phyloP scores from a whole-genome alignment of 2,113 vertebrate genomes.

The Rousettus leschenaultii region DNA sequence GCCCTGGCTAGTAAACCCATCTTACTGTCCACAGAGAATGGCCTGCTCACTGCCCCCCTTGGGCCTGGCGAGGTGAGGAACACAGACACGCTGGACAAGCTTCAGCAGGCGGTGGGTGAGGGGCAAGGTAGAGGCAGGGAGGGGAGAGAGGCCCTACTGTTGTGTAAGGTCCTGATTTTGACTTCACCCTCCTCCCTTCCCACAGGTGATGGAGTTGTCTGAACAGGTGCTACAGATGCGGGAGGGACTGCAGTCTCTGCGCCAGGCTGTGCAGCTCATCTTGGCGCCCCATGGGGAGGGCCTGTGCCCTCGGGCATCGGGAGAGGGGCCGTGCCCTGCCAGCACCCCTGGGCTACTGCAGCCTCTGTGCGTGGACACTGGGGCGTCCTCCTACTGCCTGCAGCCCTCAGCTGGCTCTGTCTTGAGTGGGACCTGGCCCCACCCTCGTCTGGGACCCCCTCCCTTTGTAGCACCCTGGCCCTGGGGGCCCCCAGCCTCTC shows the following conservation, averaged over 20 bases:
- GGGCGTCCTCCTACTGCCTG: conserved; percentile 68
- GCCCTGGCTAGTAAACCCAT: neutral
- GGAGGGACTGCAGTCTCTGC: conserved; percentile 78
- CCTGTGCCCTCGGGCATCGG: neutral
- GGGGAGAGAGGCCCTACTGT: neutral
- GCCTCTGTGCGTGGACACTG: conserved; percentile 78
- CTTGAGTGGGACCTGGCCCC: conserved; percentile 69
- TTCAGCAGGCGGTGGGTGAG: conserved; percentile 75
- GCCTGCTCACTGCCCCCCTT: conserved; percentile 71
- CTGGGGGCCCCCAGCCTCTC: conserved; percentile 77
- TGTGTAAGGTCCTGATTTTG: neutral
- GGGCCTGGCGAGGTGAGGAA: conserved; percentile 63
- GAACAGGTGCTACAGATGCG: conserved; percentile 82
- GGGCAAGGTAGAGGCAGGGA: neutral
- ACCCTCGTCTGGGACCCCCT: conserved; percentile 48
- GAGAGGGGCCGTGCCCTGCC: neutral
- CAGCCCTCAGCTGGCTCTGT: conserved; percentile 59
- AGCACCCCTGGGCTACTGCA: conserved; percentile 69
- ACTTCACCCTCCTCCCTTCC: neutral
- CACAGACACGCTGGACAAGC: conserved; percentile 76
- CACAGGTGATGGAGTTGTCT: conserved; percentile 77
- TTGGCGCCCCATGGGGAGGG: conserved; percentile 60
- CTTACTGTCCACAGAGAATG: conserved; percentile 64
- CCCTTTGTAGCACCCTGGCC: conserved; percentile 74
- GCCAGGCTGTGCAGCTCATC: conserved; percentile 78